Evolutionary conservation across 1,140 invertebrate genomes (phyloP), one percentile per base, ranked within the genome.

Genomic region (Drosophila kanapiae): DNA sequence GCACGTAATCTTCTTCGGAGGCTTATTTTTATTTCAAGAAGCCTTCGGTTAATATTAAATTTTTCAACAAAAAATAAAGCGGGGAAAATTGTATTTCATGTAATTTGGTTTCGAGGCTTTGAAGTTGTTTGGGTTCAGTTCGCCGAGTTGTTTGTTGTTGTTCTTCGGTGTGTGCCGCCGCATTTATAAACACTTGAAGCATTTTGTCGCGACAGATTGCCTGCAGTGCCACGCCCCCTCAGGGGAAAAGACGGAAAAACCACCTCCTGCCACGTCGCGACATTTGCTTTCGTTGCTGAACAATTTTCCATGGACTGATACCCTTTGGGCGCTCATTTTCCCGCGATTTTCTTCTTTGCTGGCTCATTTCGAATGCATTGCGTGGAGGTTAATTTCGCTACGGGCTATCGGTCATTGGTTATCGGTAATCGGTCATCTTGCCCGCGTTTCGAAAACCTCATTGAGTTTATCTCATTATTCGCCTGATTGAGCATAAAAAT

Each of bases 401-500:
- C 42, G 57, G 80, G 69, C 80, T 77, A 71, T 76, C 57, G 76
- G 60, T 47, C 70, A 84, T 84, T 74, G 51, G 51, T 14, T 49
- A 75, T 81, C 54, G 60, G n/a, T 16, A 51, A 71, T 58, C 57
- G 45, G 53, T 54, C 53, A 54, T 37, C 23, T 31, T 45, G 16
- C 35, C 18, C 29, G 27, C 10, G 29, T 11, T 6, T 4, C 45
- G 67, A 29, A 67, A 53, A 69, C 61, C 62, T 59, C 57, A 29
- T 27, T 60, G 45, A 53, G 47, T 81, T 81, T 84, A 88, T 88
- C 85, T 88, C 80, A 88, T 88, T 88, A 84, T 78, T 68, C 81
- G 84, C 77, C 74, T 78, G 85, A 88, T 88, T 84, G 84, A 80
- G 68, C 81, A 78, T 75, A 38, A 81, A 84, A 84, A 88, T 88